These are phyloP conservation scores for Tretioscincus oriximinensis DNA, from an alignment of 2,113 vertebrate genomes.

Conservation along the genomic window DNA sequence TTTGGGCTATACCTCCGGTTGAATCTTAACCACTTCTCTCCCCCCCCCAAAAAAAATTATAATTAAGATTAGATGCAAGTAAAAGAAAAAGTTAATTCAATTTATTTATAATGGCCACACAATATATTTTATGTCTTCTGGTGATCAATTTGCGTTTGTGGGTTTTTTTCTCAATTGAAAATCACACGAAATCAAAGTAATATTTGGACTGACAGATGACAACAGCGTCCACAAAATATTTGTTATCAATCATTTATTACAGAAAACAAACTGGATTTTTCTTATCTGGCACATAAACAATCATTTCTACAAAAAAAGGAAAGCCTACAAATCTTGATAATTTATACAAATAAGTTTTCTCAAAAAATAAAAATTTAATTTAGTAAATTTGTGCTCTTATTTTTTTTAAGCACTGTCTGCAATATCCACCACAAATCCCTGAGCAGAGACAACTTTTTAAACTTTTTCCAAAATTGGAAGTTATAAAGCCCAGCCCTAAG, in stretches of 20 bases:
- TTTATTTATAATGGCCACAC: too few species aligned
- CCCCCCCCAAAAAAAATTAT: too few species aligned
- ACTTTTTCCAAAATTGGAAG: conserved; percentile 66
- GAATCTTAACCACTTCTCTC: too few species aligned
- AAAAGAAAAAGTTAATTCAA: too few species aligned
- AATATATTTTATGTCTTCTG: too few species aligned
- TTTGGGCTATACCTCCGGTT: too few species aligned
- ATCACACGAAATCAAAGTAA: background rate
- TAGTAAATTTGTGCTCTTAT: conserved; percentile 90
- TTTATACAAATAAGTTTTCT: conserved; percentile 96
- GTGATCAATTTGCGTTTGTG: too few species aligned
- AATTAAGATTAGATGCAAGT: too few species aligned
- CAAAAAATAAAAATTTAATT: conserved; percentile 98
- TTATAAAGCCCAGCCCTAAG: conserved; percentile 68
- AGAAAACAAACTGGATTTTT: conserved; percentile 83
- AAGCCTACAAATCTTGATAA: conserved; percentile 94
- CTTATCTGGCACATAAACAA: conserved; percentile 87
- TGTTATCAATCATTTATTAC: conserved; percentile 90
- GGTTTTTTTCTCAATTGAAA: too few species aligned
- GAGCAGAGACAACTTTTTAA: conserved; percentile 87
- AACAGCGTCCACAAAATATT: conserved; percentile 47
- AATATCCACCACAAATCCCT: conserved; percentile 91
- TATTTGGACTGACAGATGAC: conserved; percentile 32
- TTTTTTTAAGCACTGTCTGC: conserved; percentile 85
- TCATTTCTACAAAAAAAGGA: conserved; percentile 87